phyloP scores from a whole-genome alignment of 2,888 invertebrate species.

The Trachelus tabidus region DNA sequence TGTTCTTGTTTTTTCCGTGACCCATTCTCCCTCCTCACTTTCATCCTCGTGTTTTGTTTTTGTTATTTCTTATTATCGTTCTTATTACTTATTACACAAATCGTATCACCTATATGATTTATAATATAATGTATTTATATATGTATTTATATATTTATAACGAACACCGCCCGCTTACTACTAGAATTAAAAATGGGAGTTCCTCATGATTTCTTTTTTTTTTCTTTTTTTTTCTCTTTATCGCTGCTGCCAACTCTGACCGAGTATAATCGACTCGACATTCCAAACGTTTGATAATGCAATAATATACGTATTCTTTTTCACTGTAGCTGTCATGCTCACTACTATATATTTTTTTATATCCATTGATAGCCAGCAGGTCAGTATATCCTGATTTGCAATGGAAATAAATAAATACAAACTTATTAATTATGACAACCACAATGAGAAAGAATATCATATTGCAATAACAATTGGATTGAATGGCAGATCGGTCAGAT shows the following conservation, averaged over 20 bases:
- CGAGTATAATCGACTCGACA: slow-evolving; percentile 46
- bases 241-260: neutral
- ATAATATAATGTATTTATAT: slow-evolving; percentile 57
- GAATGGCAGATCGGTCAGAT: neutral
- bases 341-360: neutral
- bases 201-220: slow-evolving; percentile 23
- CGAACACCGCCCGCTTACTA: slow-evolving; percentile 65
- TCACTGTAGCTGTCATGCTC: neutral
- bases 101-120: slow-evolving; percentile 62
- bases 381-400: neutral
- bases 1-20: slow-evolving; percentile 13
- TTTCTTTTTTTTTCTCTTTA: slow-evolving; percentile 33
- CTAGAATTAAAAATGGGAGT: slow-evolving; percentile 65
- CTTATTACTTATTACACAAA: slow-evolving; percentile 60
- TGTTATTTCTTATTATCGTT: slow-evolving; percentile 51
- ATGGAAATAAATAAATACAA: neutral
- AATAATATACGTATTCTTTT: slow-evolving; percentile 45
- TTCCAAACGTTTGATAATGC: slow-evolving; percentile 61
- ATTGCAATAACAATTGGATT: neutral
- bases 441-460: neutral
- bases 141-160: slow-evolving; percentile 64
- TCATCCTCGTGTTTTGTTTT: neutral
- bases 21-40: neutral
- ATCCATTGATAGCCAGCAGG: neutral
- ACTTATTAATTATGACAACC: neutral